Conservation (phyloP, 2,113 vertebrate species). For the Suricata suricatta region DNA sequence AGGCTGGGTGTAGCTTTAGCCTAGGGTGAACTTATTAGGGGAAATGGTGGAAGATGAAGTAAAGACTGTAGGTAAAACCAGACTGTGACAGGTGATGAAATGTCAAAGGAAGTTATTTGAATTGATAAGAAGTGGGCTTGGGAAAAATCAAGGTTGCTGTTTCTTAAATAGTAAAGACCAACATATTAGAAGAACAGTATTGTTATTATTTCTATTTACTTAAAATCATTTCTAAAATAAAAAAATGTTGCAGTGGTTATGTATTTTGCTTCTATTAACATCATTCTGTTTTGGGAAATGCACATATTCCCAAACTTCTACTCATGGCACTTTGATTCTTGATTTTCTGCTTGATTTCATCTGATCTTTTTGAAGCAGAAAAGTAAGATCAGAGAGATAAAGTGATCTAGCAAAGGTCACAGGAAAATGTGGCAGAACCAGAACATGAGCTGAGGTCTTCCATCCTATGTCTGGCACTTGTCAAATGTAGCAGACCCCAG, state of each 20-base stretch:
- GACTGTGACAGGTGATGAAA: background rate
- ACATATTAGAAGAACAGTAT: background rate
- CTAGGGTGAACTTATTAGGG: background rate
- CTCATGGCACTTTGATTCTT: background rate
- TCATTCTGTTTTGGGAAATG: background rate
- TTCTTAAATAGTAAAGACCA: background rate
- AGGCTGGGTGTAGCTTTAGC: background rate
- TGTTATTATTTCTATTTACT: background rate
- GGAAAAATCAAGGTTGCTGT: background rate
- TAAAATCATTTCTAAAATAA: background rate
- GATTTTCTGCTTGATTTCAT: slow-evolving; percentile 2
- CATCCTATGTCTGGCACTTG: background rate
- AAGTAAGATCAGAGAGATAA: background rate
- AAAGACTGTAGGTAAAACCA: background rate
- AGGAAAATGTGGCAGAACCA: background rate
- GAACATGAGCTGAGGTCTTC: background rate
- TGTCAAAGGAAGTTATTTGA: background rate
- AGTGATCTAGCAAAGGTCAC: background rate
- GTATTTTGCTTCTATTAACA: slow-evolving; percentile 11
- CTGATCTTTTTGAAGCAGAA: background rate
- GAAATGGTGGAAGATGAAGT: background rate
- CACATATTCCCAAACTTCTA: background rate
- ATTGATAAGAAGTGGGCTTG: background rate
- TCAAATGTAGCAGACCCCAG: background rate
- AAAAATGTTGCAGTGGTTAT: background rate